phyloP scores from a whole-genome alignment of 2,888 invertebrate species.

The Argyra leucocephala region DNA sequence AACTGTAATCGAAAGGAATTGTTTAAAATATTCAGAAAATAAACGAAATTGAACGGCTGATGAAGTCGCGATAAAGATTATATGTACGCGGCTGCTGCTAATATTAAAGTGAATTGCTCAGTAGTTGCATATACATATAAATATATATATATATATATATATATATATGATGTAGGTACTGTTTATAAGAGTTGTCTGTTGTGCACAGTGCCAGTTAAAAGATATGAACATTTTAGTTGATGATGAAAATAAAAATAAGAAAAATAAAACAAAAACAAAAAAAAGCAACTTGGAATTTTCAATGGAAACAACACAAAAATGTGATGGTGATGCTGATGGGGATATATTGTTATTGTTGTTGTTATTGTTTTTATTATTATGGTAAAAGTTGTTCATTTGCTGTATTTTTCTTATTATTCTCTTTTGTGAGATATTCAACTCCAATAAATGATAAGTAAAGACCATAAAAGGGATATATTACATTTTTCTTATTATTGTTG shows the following conservation, averaged over 20 bases:
- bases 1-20: not conserved
- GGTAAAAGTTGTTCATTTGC: not conserved
- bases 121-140: too few species aligned
- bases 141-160: too few species aligned
- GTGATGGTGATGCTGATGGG: not conserved
- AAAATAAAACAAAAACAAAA: not conserved
- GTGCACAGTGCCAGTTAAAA: too few species aligned
- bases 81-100: not conserved
- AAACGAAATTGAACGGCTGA: not conserved
- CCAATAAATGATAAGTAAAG: not conserved
- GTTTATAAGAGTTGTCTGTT: too few species aligned
- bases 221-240: not conserved
- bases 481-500: too few species aligned
- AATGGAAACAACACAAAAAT: not conserved
- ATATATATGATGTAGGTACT: too few species aligned
- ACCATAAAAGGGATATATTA: not conserved
- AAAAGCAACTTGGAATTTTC: not conserved
- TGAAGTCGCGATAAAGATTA: conserved; percentile 2
- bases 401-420: not conserved
- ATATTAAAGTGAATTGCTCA: not conserved
- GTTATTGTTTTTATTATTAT: not conserved
- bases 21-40: conserved; percentile 1
- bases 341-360: not conserved
- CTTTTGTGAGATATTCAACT: not conserved
- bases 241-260: not conserved